Conservation (phyloP, 1,140 invertebrate species). For the Lepidostoma basale region DNA sequence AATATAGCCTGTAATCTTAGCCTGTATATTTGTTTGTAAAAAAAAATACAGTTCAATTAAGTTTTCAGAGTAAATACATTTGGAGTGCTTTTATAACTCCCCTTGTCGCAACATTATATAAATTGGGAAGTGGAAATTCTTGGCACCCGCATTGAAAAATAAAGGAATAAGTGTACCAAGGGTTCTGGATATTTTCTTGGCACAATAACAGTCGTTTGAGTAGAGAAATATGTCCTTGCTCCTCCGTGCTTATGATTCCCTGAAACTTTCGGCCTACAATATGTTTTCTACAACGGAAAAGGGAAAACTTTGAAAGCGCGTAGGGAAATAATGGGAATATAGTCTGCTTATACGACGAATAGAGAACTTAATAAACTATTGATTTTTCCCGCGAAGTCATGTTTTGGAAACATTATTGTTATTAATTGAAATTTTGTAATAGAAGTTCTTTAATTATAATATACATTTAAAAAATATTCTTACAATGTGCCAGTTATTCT, state of each 20-base stretch:
- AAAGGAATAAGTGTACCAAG: not conserved
- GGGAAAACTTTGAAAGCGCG: conserved; percentile 31
- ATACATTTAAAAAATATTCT: too few relatives aligned
- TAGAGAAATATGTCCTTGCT: conserved; percentile 42
- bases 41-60: too few relatives aligned
- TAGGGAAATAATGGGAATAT: conserved; percentile 2
- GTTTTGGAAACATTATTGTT: too few relatives aligned
- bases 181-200: conserved; percentile 27
- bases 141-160: conserved; percentile 28
- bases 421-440: too few relatives aligned
- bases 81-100: too few relatives aligned
- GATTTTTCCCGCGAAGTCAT: not conserved
- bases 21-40: too few relatives aligned
- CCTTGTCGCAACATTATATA: too few relatives aligned
- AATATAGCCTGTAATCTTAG: too few relatives aligned
- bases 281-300: conserved; percentile 42
- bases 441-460: too few relatives aligned
- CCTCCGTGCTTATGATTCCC: conserved; percentile 34
- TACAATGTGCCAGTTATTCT: too few relatives aligned
- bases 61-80: too few relatives aligned
- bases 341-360: not conserved
- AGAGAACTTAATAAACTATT: not conserved
- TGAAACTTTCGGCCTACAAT: conserved; percentile 42
- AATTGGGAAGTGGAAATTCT: conserved; percentile 19
- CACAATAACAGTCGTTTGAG: conserved; percentile 35